Evolutionary conservation across 1,140 invertebrate species (phyloP).

Genomic region (Sitodiplosis mosellana): DNA sequence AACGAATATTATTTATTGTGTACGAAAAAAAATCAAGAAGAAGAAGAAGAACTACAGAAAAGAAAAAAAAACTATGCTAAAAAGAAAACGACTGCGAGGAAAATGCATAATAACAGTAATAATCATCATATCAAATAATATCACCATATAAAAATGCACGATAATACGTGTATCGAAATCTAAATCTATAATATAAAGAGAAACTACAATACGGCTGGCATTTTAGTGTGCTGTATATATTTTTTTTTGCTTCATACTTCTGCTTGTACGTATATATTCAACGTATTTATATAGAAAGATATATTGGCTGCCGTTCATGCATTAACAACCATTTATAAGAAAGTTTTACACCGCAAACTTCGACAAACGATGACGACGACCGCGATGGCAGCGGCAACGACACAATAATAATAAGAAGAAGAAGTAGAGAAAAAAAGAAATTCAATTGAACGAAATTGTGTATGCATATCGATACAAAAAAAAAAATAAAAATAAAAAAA

Average conservation of each 20-base stretch:
- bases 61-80: not conserved
- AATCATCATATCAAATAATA: too few species aligned
- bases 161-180: too few species aligned
- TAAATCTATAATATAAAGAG: too few species aligned
- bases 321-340: not conserved
- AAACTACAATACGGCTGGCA: not conserved
- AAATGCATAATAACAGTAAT: not conserved
- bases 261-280: too few species aligned
- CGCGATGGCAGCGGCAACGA: too few species aligned
- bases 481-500: too few species aligned
- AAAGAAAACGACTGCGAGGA: not conserved
- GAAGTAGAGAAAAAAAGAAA: not conserved
- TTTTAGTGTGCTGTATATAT: not conserved
- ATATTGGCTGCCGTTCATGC: not conserved
- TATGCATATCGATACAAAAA: too few species aligned
- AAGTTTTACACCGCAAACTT: not conserved
- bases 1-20: not conserved
- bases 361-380: not conserved
- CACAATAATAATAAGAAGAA: too few species aligned
- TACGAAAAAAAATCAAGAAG: not conserved
- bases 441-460: not conserved
- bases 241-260: not conserved
- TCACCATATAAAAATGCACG: too few species aligned
- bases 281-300: too few species aligned
- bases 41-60: not conserved